A percentile compares a stretch with the other conserved stretches of the same genome.
Conservation (phyloP, 2,113 vertebrate genomes). For the Asarcornis scutulata region DNA sequence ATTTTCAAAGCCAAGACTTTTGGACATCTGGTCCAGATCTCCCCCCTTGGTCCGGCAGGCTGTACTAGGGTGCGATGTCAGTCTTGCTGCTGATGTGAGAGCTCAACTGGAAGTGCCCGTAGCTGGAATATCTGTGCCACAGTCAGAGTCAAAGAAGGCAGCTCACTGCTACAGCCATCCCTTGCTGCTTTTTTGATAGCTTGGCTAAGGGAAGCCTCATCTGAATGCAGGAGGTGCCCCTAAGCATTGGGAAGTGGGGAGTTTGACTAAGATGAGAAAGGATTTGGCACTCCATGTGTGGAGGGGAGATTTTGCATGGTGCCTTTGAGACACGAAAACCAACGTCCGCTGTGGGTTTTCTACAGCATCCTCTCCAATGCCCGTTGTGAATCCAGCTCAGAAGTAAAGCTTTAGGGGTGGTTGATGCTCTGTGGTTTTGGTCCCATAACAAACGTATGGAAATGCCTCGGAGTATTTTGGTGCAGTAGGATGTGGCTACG, state of each 20-base stretch:
- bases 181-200: background rate
- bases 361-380: background rate
- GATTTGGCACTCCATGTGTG: fast-evolving
- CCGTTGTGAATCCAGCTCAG: background rate
- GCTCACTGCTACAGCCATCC: background rate
- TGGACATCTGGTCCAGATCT: background rate
- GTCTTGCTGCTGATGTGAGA: background rate
- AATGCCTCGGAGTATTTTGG: background rate
- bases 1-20: background rate
- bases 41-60: background rate
- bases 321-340: background rate
- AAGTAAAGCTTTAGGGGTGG: background rate
- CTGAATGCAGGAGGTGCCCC: background rate
- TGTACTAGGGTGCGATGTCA: background rate
- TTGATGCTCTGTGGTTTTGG: background rate
- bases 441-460: background rate
- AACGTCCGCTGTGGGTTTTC: background rate
- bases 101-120: background rate
- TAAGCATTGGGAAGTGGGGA: background rate
- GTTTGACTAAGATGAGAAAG: background rate
- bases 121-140: background rate
- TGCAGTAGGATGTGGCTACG: background rate
- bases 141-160: fast-evolving
- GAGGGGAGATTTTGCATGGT: background rate
- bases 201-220: background rate